Conservation (phyloP, 2,888 invertebrate species). For the Diachrysia chrysitis region DNA sequence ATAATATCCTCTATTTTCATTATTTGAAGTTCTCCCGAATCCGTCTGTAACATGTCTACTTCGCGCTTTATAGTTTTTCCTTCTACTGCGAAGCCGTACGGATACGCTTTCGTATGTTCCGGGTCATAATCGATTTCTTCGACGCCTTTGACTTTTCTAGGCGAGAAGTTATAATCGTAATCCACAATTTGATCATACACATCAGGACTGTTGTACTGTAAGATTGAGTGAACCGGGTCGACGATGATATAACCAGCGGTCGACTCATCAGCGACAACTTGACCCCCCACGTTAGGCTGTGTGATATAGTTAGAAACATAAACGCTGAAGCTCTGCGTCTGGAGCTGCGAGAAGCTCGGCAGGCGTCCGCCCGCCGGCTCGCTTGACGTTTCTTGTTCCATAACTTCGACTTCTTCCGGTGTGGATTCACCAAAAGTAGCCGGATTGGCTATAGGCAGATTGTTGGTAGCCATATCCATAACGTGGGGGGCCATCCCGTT, state of each 20-base stretch:
- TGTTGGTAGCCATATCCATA: constrained; percentile 93
- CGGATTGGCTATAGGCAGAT: constrained; percentile 92
- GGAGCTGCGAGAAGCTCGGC: constrained; percentile 92
- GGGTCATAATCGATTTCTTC: constrained; percentile 76
- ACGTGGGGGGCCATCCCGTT: constrained; percentile 96
- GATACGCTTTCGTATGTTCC: constrained; percentile 77
- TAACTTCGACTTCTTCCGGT: constrained; percentile 84
- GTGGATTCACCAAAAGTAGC: constrained; percentile 94
- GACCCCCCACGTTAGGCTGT: constrained; percentile 94
- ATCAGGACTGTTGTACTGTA: constrained; percentile 79
- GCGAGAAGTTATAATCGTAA: constrained; percentile 81
- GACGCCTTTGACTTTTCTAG: constrained; percentile 75
- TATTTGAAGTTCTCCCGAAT: constrained; percentile 79
- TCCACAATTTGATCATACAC: constrained; percentile 75
- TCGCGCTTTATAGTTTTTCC: constrained; percentile 84
- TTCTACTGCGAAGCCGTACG: constrained; percentile 79
- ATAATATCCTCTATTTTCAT: constrained; percentile 86
- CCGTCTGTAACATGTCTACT: constrained; percentile 71
- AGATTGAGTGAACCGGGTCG: constrained; percentile 79
- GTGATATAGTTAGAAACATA: constrained; percentile 89
- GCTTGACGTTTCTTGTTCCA: constrained; percentile 84
- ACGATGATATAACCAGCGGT: constrained; percentile 86
- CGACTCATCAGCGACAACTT: constrained; percentile 88
- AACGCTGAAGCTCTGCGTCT: constrained; percentile 89
- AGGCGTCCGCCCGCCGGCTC: constrained; percentile 86